Conservation (phyloP, 30 jellyfish, hydroid and myxozoan species). For the Hydra vulgaris region DNA sequence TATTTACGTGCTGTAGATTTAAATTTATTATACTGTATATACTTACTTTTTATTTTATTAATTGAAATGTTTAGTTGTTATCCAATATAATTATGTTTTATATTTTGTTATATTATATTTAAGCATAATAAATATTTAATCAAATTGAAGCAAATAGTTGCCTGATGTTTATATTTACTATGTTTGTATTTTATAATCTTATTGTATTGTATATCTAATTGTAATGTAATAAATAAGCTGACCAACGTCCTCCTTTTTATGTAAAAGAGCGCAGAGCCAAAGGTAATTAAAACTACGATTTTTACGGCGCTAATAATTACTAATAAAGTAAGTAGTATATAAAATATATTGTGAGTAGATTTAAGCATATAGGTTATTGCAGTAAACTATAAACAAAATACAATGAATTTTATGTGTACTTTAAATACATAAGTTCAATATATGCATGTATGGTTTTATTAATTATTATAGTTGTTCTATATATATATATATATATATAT, state of each 20-base stretch:
- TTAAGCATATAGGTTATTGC: too few species aligned
- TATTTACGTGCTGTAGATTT: background rate
- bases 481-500: too few species aligned
- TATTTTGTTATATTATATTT: background rate
- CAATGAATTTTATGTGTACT: too few species aligned
- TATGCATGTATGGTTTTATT: too few species aligned
- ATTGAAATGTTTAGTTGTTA: background rate
- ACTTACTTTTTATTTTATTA: background rate
- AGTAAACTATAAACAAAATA: too few species aligned
- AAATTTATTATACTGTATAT: background rate
- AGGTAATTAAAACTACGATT: too few species aligned
- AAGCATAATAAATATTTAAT: background rate
- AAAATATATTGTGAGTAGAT: too few species aligned
- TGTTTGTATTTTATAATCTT: background rate
- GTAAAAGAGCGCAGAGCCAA: too few species aligned
- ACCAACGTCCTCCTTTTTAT: too few species aligned
- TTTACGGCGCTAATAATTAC: too few species aligned
- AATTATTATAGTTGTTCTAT: too few species aligned
- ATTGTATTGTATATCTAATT: background rate
- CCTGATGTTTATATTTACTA: background rate
- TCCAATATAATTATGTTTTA: background rate
- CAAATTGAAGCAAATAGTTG: background rate
- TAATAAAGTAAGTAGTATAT: background rate
- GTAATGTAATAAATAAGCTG: background rate
- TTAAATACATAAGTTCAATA: too few species aligned